Conservation (phyloP, 2,888 invertebrate species). For the Apamea anceps region DNA sequence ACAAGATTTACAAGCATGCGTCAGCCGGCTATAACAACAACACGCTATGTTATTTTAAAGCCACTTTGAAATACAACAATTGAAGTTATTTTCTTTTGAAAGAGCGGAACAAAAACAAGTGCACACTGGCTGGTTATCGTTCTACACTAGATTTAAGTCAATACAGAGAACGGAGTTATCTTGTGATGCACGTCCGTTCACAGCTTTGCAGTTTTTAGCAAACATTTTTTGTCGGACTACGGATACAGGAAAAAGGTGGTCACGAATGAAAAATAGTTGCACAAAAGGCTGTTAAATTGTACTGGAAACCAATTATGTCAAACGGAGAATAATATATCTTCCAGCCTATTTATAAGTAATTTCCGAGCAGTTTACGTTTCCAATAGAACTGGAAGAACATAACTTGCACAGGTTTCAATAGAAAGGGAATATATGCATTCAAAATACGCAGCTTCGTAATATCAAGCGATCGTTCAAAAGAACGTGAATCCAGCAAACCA, state of each 20-base stretch:
- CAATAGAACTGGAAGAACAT: not conserved
- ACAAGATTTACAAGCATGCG: slow-evolving; percentile 54
- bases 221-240: not conserved
- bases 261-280: slow-evolving; percentile 19
- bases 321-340: not conserved
- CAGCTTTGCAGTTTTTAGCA: slow-evolving; percentile 18
- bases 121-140: slow-evolving; percentile 11
- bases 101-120: slow-evolving; percentile 3
- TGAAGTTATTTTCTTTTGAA: slow-evolving; percentile 37
- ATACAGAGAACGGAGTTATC: slow-evolving; percentile 9
- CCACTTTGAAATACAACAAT: slow-evolving; percentile 33
- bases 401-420: not conserved
- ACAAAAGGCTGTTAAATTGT: slow-evolving; percentile 13
- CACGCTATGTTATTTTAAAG: slow-evolving; percentile 48
- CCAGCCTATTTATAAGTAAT: not conserved
- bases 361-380: not conserved
- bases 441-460: slow-evolving; percentile 21
- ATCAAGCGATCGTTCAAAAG: slow-evolving; percentile 37
- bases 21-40: slow-evolving; percentile 30
- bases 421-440: slow-evolving; percentile 2
- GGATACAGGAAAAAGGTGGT: slow-evolving; percentile 30
- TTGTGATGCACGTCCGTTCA: not conserved
- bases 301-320: not conserved
- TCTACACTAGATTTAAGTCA: slow-evolving; percentile 20
- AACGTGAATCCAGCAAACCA: slow-evolving; percentile 34